Evolutionary conservation across 2,113 vertebrate species (phyloP), one percentile per base, ranked within the genome.

Genomic region (Hemiprocne comata): DNA sequence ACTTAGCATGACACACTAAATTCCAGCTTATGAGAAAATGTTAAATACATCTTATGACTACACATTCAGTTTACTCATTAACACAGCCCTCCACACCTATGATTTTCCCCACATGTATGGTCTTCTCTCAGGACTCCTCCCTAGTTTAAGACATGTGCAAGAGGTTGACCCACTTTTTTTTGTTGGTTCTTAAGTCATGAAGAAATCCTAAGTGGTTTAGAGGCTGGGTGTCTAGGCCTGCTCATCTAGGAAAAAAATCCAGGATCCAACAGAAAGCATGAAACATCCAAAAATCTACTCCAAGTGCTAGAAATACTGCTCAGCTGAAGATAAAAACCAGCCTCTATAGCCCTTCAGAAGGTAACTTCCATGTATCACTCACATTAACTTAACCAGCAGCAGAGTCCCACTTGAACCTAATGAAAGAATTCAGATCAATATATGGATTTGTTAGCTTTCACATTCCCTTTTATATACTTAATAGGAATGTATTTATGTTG

Each of bases 61-160:
- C 26, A 70, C 54, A 53, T 44, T 4, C 48, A 62, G 13, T 69
- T 21, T 84, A 53, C 11, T 82, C 13, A 79, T 20, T 48, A 48
- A 42, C 33, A 76, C 28, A 75, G 36, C 24, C 18, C 62, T 79
- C 33, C 62, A 76, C 62, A 67, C 23, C 48, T 67, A 18, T 15
- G 31, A 60, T 33, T 72, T 24, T 20, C 20, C 25, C 3, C 1
- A 31, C 33, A 10, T 2, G 6, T 10, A 65, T 1, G 1, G 15
- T 24, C 26, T 53, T 28, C 42, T 64, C 65, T 81, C 42, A 38
- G 61, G 42, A 54, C 57, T 70, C 42, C 33, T 64, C 74, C 54
- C 40, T 40, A 24, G 34, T 18, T 71, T 73, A 79, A 75, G 42
- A 84, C 8, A 48, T 1, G 5, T 33, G 16, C 44, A 82, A 72